Evolutionary conservation across 2,113 vertebrate species (phyloP).

Genomic region (Calidris pygmaea): DNA sequence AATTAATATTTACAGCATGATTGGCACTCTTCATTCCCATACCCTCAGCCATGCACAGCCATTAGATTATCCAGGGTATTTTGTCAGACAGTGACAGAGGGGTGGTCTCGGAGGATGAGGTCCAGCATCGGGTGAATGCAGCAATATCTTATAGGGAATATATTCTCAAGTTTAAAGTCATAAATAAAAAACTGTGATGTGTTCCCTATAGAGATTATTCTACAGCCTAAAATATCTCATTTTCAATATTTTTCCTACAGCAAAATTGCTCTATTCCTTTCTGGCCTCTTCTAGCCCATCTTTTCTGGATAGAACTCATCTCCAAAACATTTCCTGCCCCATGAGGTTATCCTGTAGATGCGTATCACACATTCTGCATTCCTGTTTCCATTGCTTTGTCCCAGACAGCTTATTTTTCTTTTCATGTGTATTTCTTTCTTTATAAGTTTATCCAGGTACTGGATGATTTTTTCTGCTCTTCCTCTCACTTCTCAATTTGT

Average conservation of each 20-base stretch:
- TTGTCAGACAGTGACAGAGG: background rate
- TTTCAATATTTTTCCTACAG: background rate
- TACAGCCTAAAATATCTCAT: background rate
- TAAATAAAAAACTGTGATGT: background rate
- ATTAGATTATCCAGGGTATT: background rate
- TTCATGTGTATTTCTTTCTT: background rate
- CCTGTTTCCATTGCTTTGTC: background rate
- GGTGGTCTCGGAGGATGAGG: background rate
- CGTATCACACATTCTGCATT: accelerated
- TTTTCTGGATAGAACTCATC: background rate
- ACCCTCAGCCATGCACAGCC: background rate
- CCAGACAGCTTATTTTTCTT: accelerated
- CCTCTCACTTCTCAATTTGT: background rate
- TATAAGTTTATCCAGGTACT: background rate
- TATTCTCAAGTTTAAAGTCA: no score
- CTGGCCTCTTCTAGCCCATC: background rate
- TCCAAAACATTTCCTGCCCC: background rate
- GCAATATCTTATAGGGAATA: background rate
- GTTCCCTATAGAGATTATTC: background rate
- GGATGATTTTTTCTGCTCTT: background rate
- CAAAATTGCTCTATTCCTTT: background rate
- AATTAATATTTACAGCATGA: background rate
- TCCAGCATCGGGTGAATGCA: background rate
- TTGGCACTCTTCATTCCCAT: background rate
- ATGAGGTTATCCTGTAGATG: background rate